Base-by-base conservation (phyloP, 2,113 vertebrate species). In the Panthera leo region DNA sequence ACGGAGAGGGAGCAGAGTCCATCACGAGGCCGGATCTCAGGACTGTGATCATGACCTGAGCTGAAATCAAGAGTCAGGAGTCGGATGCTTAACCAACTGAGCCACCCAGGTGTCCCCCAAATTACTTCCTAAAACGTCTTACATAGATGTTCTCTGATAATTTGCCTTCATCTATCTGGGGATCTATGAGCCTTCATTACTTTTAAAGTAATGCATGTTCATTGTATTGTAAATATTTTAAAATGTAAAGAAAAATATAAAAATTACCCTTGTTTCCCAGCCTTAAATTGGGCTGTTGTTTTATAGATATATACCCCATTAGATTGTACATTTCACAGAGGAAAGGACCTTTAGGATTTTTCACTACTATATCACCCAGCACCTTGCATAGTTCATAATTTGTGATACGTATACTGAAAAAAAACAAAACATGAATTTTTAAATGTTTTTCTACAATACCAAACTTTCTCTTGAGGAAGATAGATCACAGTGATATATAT, bases 231-330 rank as follows among this genome's bases (percentile, higher is more conserved):
- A 68, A 88, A 78, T 12, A 61, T 53, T 86, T 91, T 70, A 12
- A 96, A 95, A 71, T 79, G 31, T 48, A 85, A 89, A 76, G 84
- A 63, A 92, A 84, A 85, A 51, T 61, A 34, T 29, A 78, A 83
- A 87, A 86, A 48, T 82, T 67, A 58, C 31, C 45, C 42, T 53
- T 11, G 14, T 67, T 89, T 65, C 58, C 76, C 11, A 92, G 10
- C 8, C 34, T 84, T 48, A 70, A 14, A 39, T 95, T 86, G 71
- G 67, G 84, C 51, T 92, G 34, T 63, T 88, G 51, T 94, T 94
- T 95, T 39, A 53, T 89, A 42, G 68, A 51, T 68, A 14, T 48
- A 5, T 75, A 23, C 53, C 65, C 3, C 25, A 45, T 48, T 85
- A 73, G 85, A 79, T 29, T 53, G 5, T 31, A 85, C 27, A 12